Evolutionary conservation across 1,140 invertebrate genomes (phyloP), one percentile per base, ranked within the genome.

Genomic region (Paralvinella palmiformis): DNA sequence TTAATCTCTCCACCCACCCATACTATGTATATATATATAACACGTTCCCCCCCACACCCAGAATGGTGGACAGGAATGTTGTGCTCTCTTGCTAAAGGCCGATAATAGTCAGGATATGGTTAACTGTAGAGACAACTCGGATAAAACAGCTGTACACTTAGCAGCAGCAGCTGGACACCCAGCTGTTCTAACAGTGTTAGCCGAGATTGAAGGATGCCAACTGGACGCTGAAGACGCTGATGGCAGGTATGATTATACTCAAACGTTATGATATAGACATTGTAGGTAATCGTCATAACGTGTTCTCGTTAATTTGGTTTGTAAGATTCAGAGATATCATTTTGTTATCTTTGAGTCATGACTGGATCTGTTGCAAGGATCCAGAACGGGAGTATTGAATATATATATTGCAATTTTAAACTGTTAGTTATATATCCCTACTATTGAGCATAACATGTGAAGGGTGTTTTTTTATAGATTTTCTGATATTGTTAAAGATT

Each of bases 111-210:
- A 35, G 22, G 35, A 67, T 10, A 59, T 73, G 20, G 50, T 72
- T 36, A 72, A 69, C 36, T 27, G 50, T 6, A 50, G 57, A 31
- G 76, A 78, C 60, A 56, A 68, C 62, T 64, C 69, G 10, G 75
- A 74, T 2, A 78, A 78, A 58, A 71, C 69, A 22, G 63, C 75
- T 4, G 29, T 72, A 6, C 76, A 78, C 63, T 73, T 72, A 41
- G 73, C 75, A 15, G 72, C 75, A 4, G 74, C 76, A 27, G 72
- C 76, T 35, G 76, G 75, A 0, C 68, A 76, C 31, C 44, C 48
- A 5, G 66, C 68, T 0, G 52, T 76, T 41, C 52, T 78, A 3
- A 22, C 66, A 37, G 62, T 66, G 13, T 62, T 78, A 33, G 63
- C 68, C 7, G 59, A 55, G 17, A 31, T 65, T 10, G 53, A 64